Conservation (phyloP, 2,888 invertebrate genomes). For the Onthophagus sagittarius region DNA sequence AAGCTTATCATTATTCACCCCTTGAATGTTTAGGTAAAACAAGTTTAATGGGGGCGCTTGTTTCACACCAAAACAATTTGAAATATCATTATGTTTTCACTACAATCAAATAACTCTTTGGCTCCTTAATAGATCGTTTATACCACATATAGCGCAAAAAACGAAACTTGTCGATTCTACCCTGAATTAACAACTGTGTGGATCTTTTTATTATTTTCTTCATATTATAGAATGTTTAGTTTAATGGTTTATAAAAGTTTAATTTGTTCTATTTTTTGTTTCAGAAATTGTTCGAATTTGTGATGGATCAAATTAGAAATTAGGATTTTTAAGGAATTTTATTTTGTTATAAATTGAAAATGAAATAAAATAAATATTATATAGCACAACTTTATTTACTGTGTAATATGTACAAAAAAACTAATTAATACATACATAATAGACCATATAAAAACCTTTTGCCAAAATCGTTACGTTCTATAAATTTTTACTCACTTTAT, state of each 20-base stretch:
- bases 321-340: neutral
- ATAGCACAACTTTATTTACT: neutral
- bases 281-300: neutral
- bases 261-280: neutral
- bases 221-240: too few species aligned
- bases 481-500: neutral
- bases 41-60: too few species aligned
- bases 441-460: neutral
- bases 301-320: neutral
- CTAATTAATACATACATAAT: neutral
- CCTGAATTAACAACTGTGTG: too few species aligned
- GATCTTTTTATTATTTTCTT: too few species aligned
- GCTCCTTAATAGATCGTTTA: too few species aligned
- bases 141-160: too few species aligned
- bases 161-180: too few species aligned
- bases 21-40: too few species aligned
- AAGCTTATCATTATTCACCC: too few species aligned
- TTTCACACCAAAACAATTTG: too few species aligned
- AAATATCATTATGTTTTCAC: too few species aligned
- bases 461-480: neutral
- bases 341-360: neutral
- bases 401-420: neutral
- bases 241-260: neutral
- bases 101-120: too few species aligned
- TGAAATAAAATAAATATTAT: neutral